These are phyloP conservation scores for Maniola jurtina DNA, from an alignment of 1,140 invertebrate species.

Conservation along the genomic window DNA sequence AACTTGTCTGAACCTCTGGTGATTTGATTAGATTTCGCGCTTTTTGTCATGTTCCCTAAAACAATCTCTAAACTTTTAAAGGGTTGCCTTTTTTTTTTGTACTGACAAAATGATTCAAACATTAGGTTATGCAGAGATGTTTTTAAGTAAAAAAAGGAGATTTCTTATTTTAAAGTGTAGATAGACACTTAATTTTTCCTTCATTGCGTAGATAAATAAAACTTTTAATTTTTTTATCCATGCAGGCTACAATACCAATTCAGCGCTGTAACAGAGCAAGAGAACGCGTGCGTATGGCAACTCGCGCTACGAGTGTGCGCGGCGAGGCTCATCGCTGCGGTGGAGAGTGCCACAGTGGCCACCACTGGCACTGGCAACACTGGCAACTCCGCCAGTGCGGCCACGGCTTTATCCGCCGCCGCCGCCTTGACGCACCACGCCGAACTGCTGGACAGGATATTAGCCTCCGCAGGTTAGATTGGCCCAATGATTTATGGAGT, in stretches of 20 bases:
- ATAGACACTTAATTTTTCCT: too few species aligned
- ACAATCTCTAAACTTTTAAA: too few species aligned
- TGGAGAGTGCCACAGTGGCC: slow-evolving; percentile 49
- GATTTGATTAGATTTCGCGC: too few species aligned
- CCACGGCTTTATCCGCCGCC: slow-evolving; percentile 56
- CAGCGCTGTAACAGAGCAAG: slow-evolving; percentile 86
- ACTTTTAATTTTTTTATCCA: background rate
- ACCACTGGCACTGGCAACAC: slow-evolving; percentile 7
- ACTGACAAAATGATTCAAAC: too few species aligned
- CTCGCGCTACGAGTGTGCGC: slow-evolving; percentile 91
- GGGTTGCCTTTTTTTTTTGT: too few species aligned
- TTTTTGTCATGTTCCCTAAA: too few species aligned
- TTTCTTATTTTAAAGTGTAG: too few species aligned
- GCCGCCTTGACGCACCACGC: slow-evolving; percentile 70
- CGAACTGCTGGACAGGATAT: slow-evolving; percentile 62
- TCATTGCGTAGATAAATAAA: too few species aligned
- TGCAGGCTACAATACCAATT: slow-evolving; percentile 89
- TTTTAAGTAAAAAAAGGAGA: too few species aligned
- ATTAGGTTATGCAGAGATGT: too few species aligned
- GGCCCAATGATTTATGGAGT: too few species aligned
- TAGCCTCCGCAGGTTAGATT: slow-evolving; percentile 60
- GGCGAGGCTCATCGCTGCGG: slow-evolving; percentile 84
- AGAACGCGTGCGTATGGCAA: slow-evolving; percentile 89
- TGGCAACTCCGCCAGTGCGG: slow-evolving; percentile 22
- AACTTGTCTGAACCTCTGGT: too few species aligned